Percentiles rank a stretch among this genome's conserved stretches.
phyloP scores from a whole-genome alignment of 2,888 invertebrate genomes.

The Brachyptera putata region DNA sequence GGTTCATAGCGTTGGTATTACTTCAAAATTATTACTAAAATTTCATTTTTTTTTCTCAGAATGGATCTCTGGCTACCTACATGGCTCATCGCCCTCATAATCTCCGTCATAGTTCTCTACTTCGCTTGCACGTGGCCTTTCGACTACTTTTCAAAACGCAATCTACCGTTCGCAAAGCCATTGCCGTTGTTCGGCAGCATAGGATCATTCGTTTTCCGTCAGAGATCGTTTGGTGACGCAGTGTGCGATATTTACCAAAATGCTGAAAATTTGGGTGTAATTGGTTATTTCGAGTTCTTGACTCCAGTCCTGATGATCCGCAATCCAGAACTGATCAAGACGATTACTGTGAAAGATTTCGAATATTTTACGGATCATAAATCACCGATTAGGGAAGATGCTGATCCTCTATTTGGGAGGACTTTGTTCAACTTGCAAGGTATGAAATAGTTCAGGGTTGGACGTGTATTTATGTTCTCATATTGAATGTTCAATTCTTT shows the following conservation, averaged over 20 bases:
- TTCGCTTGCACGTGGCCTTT: background rate
- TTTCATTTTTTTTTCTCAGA: too few relatives aligned
- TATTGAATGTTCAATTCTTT: too few relatives aligned
- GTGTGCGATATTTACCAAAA: background rate
- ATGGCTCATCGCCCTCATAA: background rate
- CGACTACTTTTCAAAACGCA: background rate
- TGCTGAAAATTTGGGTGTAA: background rate
- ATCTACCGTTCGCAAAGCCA: background rate
- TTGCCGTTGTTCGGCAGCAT: background rate
- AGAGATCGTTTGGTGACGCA: background rate
- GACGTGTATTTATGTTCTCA: too few relatives aligned
- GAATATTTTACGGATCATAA: conserved; percentile 21
- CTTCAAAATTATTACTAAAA: too few relatives aligned
- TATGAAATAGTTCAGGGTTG: background rate
- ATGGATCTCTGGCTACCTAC: background rate
- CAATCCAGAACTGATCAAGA: conserved; percentile 30
- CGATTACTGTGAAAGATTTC: conserved; percentile 25
- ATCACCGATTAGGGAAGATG: conserved; percentile 14
- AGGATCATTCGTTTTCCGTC: background rate
- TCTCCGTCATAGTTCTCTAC: background rate
- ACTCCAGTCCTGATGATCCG: conserved; percentile 5
- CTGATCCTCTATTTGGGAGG: conserved; percentile 8
- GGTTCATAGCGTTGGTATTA: too few relatives aligned
- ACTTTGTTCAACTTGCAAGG: conserved; percentile 17
- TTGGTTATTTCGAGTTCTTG: conserved; percentile 9